Evolutionary conservation across 2,113 vertebrate genomes (phyloP).

Genomic region (Spea multiplicata): DNA sequence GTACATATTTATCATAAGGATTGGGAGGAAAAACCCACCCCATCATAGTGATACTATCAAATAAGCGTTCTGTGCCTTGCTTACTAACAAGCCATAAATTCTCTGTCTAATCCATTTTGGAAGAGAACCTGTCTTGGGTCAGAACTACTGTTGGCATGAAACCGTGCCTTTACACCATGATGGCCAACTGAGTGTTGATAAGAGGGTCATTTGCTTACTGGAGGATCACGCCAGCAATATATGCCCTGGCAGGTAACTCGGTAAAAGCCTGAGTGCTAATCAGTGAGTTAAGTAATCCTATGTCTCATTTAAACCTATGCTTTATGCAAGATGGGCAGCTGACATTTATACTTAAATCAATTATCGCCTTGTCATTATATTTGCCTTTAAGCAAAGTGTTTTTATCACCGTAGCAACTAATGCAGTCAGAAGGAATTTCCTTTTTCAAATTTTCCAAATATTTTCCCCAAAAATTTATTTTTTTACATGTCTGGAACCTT

Average conservation of each 20-base stretch:
- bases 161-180: constrained; percentile 18
- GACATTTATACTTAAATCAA: too few relatives aligned
- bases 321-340: too few relatives aligned
- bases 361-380: too few relatives aligned
- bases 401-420: too few relatives aligned
- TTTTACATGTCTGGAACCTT: too few relatives aligned
- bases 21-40: neutral
- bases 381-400: too few relatives aligned
- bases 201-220: constrained; percentile 19
- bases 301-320: too few relatives aligned
- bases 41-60: constrained; percentile 6
- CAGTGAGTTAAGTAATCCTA: too few relatives aligned
- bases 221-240: neutral
- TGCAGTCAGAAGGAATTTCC: too few relatives aligned
- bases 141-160: constrained; percentile 33
- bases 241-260: neutral
- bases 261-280: too few relatives aligned
- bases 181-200: constrained; percentile 21
- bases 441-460: too few relatives aligned
- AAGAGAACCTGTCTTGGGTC: constrained; percentile 8
- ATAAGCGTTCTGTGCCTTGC: constrained; percentile 3
- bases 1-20: neutral
- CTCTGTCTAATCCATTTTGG: constrained; percentile 10
- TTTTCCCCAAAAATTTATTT: too few relatives aligned
- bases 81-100: constrained; percentile 27